Evolutionary conservation across 2,888 invertebrate genomes (phyloP).

Genomic region (Lasioglossum morio): DNA sequence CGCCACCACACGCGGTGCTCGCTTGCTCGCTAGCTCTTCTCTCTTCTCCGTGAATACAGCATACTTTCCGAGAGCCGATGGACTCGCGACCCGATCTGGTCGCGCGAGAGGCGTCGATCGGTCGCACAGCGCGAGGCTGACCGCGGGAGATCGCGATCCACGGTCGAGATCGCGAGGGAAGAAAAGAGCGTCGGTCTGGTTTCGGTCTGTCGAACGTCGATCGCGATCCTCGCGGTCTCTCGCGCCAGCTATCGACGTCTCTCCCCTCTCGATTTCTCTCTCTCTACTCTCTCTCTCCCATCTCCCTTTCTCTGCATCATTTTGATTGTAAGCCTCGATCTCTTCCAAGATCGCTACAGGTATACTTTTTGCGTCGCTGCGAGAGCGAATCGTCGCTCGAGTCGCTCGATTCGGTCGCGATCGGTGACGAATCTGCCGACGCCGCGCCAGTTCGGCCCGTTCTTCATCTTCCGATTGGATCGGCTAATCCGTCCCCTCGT

Average conservation of each 20-base stretch:
- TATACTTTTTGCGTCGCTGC: constrained; percentile 28
- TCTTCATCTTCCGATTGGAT: not conserved
- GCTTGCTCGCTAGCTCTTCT: constrained; percentile 7
- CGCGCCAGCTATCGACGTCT: not conserved
- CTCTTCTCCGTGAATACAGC: not conserved
- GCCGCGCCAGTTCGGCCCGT: not conserved
- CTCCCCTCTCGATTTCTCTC: not conserved
- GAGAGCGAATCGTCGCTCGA: constrained; percentile 26
- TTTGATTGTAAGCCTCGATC: constrained; percentile 68
- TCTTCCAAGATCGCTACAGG: constrained; percentile 32
- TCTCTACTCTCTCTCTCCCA: no score
- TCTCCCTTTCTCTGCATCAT: constrained; percentile 20
- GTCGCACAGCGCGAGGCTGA: constrained; percentile 12
- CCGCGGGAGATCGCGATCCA: constrained; percentile 28
- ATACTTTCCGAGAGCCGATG: not conserved
- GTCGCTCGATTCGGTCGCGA: not conserved
- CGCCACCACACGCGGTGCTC: constrained; percentile 19
- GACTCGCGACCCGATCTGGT: constrained; percentile 11
- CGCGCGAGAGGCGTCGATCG: not conserved
- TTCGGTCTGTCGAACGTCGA: constrained; percentile 19
- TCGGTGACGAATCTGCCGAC: not conserved
- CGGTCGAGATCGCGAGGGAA: constrained; percentile 1
- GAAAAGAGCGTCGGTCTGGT: constrained; percentile 4
- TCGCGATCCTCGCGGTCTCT: not conserved
- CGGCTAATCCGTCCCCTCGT: not conserved